phyloP scores from a whole-genome alignment of 2,797 vertebrate genomes.

The Austrolebias charrua region DNA sequence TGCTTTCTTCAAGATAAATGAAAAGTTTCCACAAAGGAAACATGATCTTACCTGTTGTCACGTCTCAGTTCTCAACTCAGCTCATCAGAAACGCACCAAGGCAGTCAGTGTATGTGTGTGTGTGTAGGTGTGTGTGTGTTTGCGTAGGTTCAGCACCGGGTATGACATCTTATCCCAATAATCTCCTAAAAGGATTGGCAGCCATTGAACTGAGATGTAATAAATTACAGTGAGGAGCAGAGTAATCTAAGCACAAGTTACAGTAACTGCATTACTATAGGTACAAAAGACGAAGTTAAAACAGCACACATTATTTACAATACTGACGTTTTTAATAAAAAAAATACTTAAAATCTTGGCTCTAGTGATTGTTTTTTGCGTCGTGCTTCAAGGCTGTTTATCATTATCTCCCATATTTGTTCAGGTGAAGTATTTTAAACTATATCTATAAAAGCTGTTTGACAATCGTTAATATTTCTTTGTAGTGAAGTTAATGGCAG shows the following conservation, averaged over 20 bases:
- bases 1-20: no score
- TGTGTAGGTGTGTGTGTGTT: conserved; percentile 8
- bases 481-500: no score
- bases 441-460: no score
- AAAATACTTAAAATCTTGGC: no score
- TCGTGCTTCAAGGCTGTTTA: neutral
- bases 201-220: conserved; percentile 24
- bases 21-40: neutral
- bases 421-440: neutral
- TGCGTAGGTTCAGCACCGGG: conserved; percentile 14
- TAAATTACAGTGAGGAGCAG: conserved; percentile 30
- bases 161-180: conserved; percentile 58
- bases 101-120: neutral
- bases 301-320: neutral
- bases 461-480: neutral
- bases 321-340: neutral
- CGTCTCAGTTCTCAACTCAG: conserved; percentile 3
- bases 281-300: neutral
- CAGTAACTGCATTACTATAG: neutral
- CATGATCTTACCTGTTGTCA: conserved; percentile 20
- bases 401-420: neutral
- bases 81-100: conserved; percentile 14
- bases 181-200: conserved; percentile 49
- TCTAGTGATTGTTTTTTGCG: neutral
- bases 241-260: conserved; percentile 32